These are phyloP conservation scores for Drosophila simulans DNA, from an alignment of 1,140 invertebrate species.

Conservation along the genomic window DNA sequence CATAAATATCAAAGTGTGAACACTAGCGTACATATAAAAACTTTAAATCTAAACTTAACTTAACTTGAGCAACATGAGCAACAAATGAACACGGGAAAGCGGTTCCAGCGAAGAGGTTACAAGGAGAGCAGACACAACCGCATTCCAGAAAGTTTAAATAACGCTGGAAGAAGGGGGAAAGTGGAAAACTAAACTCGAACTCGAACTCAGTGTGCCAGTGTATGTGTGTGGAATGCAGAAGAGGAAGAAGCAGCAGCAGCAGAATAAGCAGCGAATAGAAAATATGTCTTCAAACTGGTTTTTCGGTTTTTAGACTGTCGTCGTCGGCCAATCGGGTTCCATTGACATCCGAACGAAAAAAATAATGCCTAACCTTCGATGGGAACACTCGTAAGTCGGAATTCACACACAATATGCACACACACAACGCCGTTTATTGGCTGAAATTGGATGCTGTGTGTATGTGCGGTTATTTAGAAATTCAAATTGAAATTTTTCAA, in stretches of 20 bases:
- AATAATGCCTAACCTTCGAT: constrained; percentile 9
- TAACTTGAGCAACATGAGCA: neutral
- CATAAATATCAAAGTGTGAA: constrained; percentile 46
- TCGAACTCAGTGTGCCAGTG: constrained; percentile 56
- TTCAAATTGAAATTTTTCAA: constrained; percentile 77
- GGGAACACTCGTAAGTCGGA: constrained; percentile 48
- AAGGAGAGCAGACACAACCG: constrained; percentile 70
- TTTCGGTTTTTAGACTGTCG: constrained; percentile 63
- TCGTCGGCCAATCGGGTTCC: constrained; percentile 54
- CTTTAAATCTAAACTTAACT: neutral
- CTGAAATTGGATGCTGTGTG: constrained; percentile 75
- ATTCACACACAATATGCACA: constrained; percentile 40
- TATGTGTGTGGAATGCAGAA: constrained; percentile 72
- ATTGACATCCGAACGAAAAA: constrained; percentile 65
- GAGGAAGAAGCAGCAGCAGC: constrained; percentile 36
- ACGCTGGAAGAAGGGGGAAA: constrained; percentile 56
- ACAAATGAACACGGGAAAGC: constrained; percentile 17
- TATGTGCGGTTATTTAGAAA: constrained; percentile 74
- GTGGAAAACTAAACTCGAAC: constrained; percentile 60
- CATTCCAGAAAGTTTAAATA: constrained; percentile 83
- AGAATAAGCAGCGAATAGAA: constrained; percentile 49
- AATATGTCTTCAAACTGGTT: constrained; percentile 69
- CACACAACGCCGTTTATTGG: constrained; percentile 65
- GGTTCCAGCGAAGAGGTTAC: constrained; percentile 11
- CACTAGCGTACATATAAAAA: constrained; percentile 14